Percentiles rank a stretch among this genome's conserved stretches.
These are phyloP conservation scores for Sapajus apella DNA, from an alignment of 2,113 vertebrate species.

Conservation along the genomic window DNA sequence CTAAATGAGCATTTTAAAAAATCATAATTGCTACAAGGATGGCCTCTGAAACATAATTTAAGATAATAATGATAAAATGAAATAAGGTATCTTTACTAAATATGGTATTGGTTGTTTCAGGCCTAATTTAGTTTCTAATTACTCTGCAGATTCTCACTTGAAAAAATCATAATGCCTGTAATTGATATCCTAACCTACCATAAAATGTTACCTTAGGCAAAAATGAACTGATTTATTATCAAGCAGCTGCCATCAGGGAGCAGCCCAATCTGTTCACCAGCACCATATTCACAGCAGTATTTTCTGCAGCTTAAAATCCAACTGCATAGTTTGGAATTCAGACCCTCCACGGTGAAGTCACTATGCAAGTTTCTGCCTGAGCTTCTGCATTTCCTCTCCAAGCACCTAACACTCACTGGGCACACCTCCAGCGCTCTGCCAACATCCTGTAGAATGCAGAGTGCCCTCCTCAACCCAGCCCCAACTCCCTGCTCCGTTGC, in stretches of 20 bases:
- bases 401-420: not conserved
- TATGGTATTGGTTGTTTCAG: not conserved
- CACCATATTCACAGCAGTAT: not conserved
- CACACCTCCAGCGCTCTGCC: not conserved
- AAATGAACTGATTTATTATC: not conserved
- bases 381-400: not conserved
- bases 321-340: not conserved
- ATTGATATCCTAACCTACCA: not conserved
- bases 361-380: not conserved
- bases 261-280: not conserved
- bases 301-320: not conserved
- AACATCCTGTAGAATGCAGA: not conserved
- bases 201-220: not conserved
- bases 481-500: not conserved
- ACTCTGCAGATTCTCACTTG: conserved; percentile 39
- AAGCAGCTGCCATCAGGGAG: not conserved
- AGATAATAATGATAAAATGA: not conserved
- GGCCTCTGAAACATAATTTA: conserved; percentile 8
- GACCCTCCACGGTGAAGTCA: not conserved
- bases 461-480: not conserved
- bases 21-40: not conserved
- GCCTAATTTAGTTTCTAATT: conserved; percentile 44
- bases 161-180: not conserved
- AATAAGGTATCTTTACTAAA: conserved; percentile 28
- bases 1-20: not conserved